phyloP scores from a whole-genome alignment of 2,113 vertebrate species.

The Trichomycterus rosablanca region DNA sequence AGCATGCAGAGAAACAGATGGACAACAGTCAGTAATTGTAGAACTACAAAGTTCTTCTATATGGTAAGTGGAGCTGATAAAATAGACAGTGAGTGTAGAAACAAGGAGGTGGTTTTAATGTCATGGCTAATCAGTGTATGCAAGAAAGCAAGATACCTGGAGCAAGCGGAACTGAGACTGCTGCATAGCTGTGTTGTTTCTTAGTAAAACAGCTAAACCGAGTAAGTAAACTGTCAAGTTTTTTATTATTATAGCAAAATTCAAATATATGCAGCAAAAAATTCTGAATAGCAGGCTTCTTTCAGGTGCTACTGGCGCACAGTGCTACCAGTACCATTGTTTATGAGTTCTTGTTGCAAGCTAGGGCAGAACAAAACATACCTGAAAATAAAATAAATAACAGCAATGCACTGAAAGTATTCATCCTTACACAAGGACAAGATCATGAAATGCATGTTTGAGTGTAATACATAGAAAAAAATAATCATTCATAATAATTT shows the following conservation, averaged over 20 bases:
- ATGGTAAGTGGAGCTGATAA: too few species aligned
- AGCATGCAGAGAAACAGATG: too few species aligned
- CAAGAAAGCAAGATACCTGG: too few species aligned
- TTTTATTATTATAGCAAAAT: conserved; percentile 1
- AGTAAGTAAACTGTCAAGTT: background rate
- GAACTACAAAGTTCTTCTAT: too few species aligned
- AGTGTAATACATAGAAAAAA: background rate
- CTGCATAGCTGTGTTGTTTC: too few species aligned
- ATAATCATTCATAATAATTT: conserved; percentile 13
- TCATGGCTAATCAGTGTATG: too few species aligned
- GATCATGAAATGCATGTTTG: background rate
- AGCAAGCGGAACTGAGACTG: background rate
- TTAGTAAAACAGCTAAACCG: too few species aligned
- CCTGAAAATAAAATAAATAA: conserved; percentile 15
- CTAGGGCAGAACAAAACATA: too few species aligned
- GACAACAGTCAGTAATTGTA: too few species aligned
- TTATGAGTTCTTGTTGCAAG: background rate
- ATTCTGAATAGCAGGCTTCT: conserved; percentile 3
- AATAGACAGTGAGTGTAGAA: too few species aligned
- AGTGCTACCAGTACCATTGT: conserved; percentile 9
- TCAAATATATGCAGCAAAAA: conserved; percentile 6
- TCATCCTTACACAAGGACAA: conserved; percentile 35
- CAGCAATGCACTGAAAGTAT: conserved; percentile 25
- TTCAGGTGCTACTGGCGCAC: too few species aligned
- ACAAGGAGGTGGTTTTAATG: too few species aligned